Base-by-base conservation (phyloP, 2,888 invertebrate species). In the Zelleria hepariella region DNA sequence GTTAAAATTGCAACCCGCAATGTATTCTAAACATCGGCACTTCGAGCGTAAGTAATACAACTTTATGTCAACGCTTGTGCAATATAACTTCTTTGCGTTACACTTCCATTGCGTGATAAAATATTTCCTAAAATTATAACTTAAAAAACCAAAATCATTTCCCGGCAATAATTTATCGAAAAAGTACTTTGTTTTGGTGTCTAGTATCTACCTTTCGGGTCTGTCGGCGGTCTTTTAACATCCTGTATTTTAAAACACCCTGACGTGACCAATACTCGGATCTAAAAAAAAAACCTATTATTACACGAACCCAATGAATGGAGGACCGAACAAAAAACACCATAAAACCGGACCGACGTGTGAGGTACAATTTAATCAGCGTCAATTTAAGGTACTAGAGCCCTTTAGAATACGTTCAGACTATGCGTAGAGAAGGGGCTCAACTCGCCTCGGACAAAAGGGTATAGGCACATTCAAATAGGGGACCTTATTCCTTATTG, bases 401-500 rank as follows among this genome's bases (percentile, higher is more conserved):
- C 10, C 32, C 32, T 42, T 15, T 42, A 42, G 32, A 42, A 42
- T 15, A 42, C 32, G 32, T 42, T 15, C 32, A n/a, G n/a, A n/a
- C n/a, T n/a, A 42, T 15, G 32, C 32, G 15, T 32, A 32, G 32
- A 32, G 32, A 49, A 51, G 10, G 51, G 21, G 51, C 1, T 51
- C 23, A 51, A 51, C 4, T 51, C 51, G 53, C 24, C 15, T 53
- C 53, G 53, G 25, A 53, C 53, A 53, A 53, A 53, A 53, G 53
- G 53, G 53, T 53, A 18, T 15, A 42, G 32, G 25, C 25, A 53
- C 7, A 53, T 53, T 25, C 24, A n/a, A 53, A 53, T 53, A n/a
- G n/a, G 32, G 32, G 15, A 5, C 23, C 53, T 23, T 49, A 53
- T 53, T 53, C 32, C 53, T 53, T 25, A 53, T 23, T 53, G 23